Evolutionary conservation across 2,888 invertebrate genomes (phyloP).

Genomic region (Tanaodytes sp.): DNA sequence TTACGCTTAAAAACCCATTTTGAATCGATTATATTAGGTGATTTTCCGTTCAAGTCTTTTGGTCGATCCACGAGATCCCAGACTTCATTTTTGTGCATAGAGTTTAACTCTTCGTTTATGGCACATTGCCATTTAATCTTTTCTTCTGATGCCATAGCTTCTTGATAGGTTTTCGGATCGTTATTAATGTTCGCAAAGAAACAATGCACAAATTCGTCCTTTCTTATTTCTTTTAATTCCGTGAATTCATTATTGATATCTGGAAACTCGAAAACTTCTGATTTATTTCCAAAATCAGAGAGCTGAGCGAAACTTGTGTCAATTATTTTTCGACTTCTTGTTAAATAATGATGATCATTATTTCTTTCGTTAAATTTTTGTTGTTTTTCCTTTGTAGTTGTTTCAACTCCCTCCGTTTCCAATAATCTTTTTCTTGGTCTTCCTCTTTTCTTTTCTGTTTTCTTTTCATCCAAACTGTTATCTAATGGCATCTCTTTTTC

Average conservation of each 20-base stretch:
- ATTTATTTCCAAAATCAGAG: too few species aligned
- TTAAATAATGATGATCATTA: too few species aligned
- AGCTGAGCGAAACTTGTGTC: not conserved
- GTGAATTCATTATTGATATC: not conserved
- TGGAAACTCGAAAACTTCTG: not conserved
- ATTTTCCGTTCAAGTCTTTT: not conserved
- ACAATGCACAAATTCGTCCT: constrained; percentile 1
- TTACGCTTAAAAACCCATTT: constrained; percentile 16
- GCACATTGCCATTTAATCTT: not conserved
- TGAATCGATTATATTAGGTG: constrained; percentile 4
- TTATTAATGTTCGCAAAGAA: not conserved
- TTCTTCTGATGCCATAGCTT: not conserved
- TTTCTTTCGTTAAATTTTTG: too few species aligned
- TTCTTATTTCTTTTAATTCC: not conserved
- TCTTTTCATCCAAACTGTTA: too few species aligned
- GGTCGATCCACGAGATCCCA: constrained; percentile 1
- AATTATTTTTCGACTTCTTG: not conserved
- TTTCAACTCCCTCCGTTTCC: not conserved
- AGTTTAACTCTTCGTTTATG: not conserved
- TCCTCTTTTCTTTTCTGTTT: constrained; percentile 1
- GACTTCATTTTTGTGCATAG: constrained; percentile 17
- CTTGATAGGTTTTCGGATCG: not conserved
- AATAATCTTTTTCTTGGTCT: not conserved
- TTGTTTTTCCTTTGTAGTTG: too few species aligned
- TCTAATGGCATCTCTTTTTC: too few species aligned